Evolutionary conservation across 1,140 invertebrate species (phyloP), one percentile per base, ranked within the genome.

Genomic region (Orchestia grillus): DNA sequence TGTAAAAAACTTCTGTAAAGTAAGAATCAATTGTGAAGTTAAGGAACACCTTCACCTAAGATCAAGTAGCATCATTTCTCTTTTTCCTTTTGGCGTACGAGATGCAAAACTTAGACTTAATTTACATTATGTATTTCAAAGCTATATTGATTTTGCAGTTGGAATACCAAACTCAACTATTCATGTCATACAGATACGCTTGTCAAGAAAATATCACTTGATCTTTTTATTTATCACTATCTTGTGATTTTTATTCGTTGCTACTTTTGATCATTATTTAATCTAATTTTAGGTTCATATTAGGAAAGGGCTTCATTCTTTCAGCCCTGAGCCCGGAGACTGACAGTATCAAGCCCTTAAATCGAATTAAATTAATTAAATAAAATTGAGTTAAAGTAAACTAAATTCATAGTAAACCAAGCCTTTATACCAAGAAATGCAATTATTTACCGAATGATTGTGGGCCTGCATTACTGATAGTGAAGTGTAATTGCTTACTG

Each of bases 251-350:
- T 1, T 23, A 36, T 77, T 77, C 3, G 11, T 77, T 77, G 28
- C 19, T 53, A 8, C 6, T 77, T 77, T 15, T 3, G 15, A 77
- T 23, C 62, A 77, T 77, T 23, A 77, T 77, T 77, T 36, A 3
- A 77, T 28, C 62, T 77, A 77, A 15, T 3, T 77, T 23, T 77
- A 77, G 62, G 11, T 77, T 47, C 8, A 42, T 19, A 40, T 94
- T 94, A 16, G 41, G 44, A 44, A 94, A 94, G 92, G 44, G 92
- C 92, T 94, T 94, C 92, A 94, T 45, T 45, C 92, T 94, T 47
- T 94, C 92, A 94, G 92, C 92, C 92, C 92, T 45, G 92, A 94
- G 92, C 92, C 92, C 92, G 92, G 92, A 94, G 92, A 94, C 92
- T 94, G 92, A 94, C 36, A 45, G 92, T 47, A 45, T 94, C 92